Base-by-base conservation (phyloP, 2,888 invertebrate species). In the Cryptops parisi region DNA sequence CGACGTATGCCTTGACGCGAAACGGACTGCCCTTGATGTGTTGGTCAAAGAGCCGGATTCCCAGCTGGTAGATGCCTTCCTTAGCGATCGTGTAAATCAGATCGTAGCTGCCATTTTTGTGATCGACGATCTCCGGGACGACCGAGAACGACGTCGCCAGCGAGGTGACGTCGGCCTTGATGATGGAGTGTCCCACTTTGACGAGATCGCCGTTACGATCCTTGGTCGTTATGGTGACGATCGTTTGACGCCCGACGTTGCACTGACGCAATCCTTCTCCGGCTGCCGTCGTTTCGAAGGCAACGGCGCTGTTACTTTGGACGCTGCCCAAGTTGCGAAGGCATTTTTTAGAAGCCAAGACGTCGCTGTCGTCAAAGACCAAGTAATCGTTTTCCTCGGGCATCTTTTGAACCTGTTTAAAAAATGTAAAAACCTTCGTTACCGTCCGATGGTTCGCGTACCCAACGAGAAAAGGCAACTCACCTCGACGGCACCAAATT, bases 241-340 rank as follows among this genome's bases (percentile, higher is more conserved):
- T 58, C n/a, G 65, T 60, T n/a, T 65, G 63, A 51, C 63, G 60
- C 21, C 66, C 67, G 2, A 63, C 63, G 47, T 62, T 62, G 54
- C 68, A 68, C 40, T 64, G 62, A 54, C 64, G 65, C 46, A 70
- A 60, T 6, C 68, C 68, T 54, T 70, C 70, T 5, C 71, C 71
- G 6, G 64, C 65, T 17, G 68, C 70, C 21, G 64, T 65, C 1
- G 68, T 68, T 59, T 69, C 68, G 55, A 64, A 65, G 1, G 69
- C 66, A 44, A 70, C 64, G 15, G 70, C 70, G 57, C 68, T 65
- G 58, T 66, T 69, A 26, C 66, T 67, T 51, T 64, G 63, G 4
- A 71, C 60, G 50, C 60, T 60, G 6, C 71, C 71, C 15, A 68
- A 58, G 40, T 60, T 64, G 23, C 61, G 57, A 22, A 70, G 56